Evolutionary conservation across 1,140 invertebrate species (phyloP).

Genomic region (Cydia strobilella): DNA sequence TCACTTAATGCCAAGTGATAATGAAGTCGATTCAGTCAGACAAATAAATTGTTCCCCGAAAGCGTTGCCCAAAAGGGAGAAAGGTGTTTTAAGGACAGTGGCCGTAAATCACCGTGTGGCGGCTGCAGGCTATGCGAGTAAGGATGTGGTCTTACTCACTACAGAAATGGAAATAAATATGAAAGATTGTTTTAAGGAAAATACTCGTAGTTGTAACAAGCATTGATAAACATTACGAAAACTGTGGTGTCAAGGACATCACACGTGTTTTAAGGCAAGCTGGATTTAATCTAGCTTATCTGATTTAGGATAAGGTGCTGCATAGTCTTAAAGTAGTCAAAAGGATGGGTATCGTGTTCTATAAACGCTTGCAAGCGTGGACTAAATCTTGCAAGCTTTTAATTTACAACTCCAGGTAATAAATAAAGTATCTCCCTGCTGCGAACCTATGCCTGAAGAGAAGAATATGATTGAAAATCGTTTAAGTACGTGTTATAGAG

Average conservation of each 20-base stretch:
- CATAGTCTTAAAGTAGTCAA: too few species aligned
- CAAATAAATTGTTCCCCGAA: constrained; percentile 63
- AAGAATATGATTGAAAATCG: not conserved
- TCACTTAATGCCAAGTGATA: constrained; percentile 35
- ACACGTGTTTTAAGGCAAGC: too few species aligned
- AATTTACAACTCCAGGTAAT: too few species aligned
- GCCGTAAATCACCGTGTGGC: constrained; percentile 44
- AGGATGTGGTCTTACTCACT: not conserved
- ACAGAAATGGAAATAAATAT: constrained; percentile 17
- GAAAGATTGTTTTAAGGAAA: constrained; percentile 32
- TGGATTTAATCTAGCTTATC: too few species aligned
- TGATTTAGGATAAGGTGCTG: too few species aligned
- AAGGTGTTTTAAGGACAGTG: constrained; percentile 42
- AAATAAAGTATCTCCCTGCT: too few species aligned
- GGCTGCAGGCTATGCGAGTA: constrained; percentile 37
- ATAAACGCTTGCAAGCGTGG: too few species aligned
- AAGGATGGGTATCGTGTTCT: too few species aligned
- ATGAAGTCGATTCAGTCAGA: constrained; percentile 48
- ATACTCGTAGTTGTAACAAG: not conserved
- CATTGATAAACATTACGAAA: too few species aligned
- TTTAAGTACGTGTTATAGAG: not conserved
- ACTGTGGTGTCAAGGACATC: too few species aligned
- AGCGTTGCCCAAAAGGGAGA: constrained; percentile 50
- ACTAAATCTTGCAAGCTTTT: too few species aligned
- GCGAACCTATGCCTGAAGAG: too few species aligned